These are phyloP conservation scores for Alloplasta piceator DNA, from an alignment of 2,888 invertebrate species.

Conservation along the genomic window DNA sequence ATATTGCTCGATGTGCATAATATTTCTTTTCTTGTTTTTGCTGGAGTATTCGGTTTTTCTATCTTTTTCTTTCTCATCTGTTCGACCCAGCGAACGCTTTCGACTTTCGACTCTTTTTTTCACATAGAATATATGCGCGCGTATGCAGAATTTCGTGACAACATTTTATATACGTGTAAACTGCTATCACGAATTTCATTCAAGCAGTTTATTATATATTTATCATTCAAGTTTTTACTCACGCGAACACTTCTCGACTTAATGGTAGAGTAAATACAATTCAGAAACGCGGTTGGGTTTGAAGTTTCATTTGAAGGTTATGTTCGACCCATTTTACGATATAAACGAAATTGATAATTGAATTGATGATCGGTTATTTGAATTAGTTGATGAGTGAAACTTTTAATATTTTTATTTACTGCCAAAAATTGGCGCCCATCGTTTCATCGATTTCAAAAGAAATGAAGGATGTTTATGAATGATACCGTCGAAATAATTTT, in stretches of 20 bases:
- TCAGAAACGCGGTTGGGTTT: constrained; percentile 41
- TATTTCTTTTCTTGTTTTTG: constrained; percentile 44
- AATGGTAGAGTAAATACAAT: constrained; percentile 37
- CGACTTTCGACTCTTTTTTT: too few relatives aligned
- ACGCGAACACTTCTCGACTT: constrained; percentile 38
- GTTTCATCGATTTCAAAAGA: too few relatives aligned
- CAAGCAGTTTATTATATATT: constrained; percentile 33
- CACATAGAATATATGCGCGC: constrained; percentile 30
- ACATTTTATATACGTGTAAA: constrained; percentile 5
- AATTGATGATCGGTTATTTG: too few relatives aligned
- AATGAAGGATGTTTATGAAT: too few relatives aligned
- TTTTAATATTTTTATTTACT: neutral
- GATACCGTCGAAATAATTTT: too few relatives aligned
- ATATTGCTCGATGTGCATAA: constrained; percentile 65
- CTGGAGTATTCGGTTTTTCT: constrained; percentile 54
- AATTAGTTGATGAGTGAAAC: too few relatives aligned
- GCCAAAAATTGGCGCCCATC: neutral
- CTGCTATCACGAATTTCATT: constrained; percentile 34
- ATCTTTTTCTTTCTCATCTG: constrained; percentile 23
- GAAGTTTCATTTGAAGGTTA: neutral
- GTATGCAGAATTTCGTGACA: constrained; percentile 36
- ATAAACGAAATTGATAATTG: neutral
- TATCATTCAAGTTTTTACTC: constrained; percentile 30
- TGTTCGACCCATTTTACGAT: neutral
- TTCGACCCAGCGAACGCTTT: constrained; percentile 61